Evolutionary conservation across 2,888 invertebrate genomes (phyloP).

Genomic region (Standfussiana lucernea): DNA sequence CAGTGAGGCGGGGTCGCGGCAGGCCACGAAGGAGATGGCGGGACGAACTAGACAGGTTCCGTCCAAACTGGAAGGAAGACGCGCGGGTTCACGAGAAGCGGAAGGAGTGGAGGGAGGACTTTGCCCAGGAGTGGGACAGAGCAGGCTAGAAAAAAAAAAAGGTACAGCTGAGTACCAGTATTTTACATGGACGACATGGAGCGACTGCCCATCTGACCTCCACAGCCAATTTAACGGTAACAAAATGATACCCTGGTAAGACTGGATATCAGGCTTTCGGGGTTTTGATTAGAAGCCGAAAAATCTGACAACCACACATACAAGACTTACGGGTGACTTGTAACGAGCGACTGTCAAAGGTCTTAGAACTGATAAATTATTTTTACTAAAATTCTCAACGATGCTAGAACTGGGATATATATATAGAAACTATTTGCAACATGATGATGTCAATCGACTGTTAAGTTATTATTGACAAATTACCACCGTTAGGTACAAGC

Average conservation of each 20-base stretch:
- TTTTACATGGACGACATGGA: background rate
- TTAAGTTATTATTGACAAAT: constrained; percentile 44
- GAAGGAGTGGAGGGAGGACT: too few relatives aligned
- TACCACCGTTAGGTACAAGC: background rate
- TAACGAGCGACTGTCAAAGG: background rate
- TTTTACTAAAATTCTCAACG: background rate
- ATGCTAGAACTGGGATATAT: too few relatives aligned
- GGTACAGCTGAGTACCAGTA: background rate
- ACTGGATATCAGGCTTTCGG: background rate
- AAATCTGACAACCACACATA: background rate
- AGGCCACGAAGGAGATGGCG: too few relatives aligned
- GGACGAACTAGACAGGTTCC: too few relatives aligned
- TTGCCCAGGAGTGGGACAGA: too few relatives aligned
- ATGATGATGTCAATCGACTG: background rate
- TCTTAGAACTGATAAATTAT: background rate
- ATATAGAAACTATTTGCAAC: background rate
- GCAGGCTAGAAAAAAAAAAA: too few relatives aligned
- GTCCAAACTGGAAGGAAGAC: too few relatives aligned
- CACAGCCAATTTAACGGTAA: background rate
- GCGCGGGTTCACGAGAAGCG: too few relatives aligned
- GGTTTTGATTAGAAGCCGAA: background rate
- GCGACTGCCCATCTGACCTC: background rate
- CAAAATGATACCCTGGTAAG: background rate
- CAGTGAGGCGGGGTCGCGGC: too few relatives aligned
- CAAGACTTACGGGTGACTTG: background rate